Conservation (phyloP, 2,888 invertebrate species). For the Hartigia nigra region DNA sequence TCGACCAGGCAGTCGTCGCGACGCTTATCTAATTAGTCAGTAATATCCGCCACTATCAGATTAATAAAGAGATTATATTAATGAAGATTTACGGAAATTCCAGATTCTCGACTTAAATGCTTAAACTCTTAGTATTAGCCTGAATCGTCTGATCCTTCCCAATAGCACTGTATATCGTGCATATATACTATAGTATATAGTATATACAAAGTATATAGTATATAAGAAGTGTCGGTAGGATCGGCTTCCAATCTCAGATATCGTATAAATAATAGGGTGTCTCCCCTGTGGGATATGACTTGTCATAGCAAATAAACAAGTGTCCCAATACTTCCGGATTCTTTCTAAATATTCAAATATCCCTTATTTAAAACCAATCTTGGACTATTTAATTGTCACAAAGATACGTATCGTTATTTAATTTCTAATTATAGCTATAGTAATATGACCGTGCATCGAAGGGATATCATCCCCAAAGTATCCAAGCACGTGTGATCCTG, state of each 20-base stretch:
- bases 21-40: not conserved
- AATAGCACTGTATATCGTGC: not conserved
- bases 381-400: not conserved
- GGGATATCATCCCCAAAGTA: not conserved
- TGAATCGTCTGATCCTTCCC: not conserved
- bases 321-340: not conserved
- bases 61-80: constrained; percentile 50
- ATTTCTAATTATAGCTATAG: not conserved
- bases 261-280: too few species aligned
- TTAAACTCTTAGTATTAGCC: constrained; percentile 40
- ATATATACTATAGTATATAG: too few species aligned
- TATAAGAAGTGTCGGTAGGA: too few species aligned
- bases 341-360: not conserved
- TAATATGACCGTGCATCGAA: not conserved
- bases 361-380: not conserved
- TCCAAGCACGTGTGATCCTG: not conserved
- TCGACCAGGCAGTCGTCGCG: not conserved
- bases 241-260: too few species aligned
- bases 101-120: constrained; percentile 30
- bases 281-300: not conserved
- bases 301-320: not conserved
- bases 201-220: too few species aligned
- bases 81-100: constrained; percentile 42
- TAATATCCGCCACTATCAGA: constrained; percentile 3
- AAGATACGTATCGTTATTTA: too few species aligned